phyloP scores from a whole-genome alignment of 2,113 vertebrate genomes.

The Osmerus mordax region DNA sequence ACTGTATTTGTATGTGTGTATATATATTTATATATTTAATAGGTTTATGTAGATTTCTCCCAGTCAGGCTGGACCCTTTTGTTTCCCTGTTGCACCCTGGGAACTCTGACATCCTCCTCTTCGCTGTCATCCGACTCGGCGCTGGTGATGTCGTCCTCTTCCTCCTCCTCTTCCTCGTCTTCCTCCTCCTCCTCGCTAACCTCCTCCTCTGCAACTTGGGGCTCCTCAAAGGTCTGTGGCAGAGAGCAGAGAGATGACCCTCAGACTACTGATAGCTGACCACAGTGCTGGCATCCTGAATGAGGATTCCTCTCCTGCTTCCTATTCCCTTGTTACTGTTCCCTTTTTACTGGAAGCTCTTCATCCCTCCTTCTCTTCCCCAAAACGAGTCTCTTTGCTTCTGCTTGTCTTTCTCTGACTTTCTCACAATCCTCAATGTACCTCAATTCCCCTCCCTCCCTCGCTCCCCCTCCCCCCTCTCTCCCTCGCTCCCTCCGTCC shows the following conservation, averaged over 20 bases:
- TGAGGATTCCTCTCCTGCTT: too few species aligned
- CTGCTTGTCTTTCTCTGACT: too few species aligned
- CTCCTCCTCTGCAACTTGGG: constrained; percentile 76
- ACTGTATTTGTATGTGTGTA: constrained; percentile 17
- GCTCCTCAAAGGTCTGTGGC: constrained; percentile 79
- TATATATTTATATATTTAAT: constrained; percentile 64
- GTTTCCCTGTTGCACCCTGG: constrained; percentile 67
- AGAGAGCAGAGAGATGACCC: constrained; percentile 1
- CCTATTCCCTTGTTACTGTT: too few species aligned
- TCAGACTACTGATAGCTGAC: background rate
- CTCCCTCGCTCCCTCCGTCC: too few species aligned
- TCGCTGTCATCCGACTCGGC: constrained; percentile 89
- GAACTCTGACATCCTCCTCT: constrained; percentile 77
- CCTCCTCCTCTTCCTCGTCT: constrained; percentile 82
- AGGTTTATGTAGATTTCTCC: constrained; percentile 83
- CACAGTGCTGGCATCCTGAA: too few species aligned
- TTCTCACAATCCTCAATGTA: too few species aligned
- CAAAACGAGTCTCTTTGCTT: too few species aligned
- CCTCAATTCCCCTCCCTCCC: too few species aligned
- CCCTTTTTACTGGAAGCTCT: too few species aligned
- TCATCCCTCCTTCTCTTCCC: too few species aligned
- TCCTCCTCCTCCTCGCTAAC: constrained; percentile 79
- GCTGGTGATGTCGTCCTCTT: constrained; percentile 82
- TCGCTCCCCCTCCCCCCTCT: too few species aligned
- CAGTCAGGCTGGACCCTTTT: constrained; percentile 84